Conservation (phyloP, 2,113 vertebrate genomes). For the Amphiprion percula region DNA sequence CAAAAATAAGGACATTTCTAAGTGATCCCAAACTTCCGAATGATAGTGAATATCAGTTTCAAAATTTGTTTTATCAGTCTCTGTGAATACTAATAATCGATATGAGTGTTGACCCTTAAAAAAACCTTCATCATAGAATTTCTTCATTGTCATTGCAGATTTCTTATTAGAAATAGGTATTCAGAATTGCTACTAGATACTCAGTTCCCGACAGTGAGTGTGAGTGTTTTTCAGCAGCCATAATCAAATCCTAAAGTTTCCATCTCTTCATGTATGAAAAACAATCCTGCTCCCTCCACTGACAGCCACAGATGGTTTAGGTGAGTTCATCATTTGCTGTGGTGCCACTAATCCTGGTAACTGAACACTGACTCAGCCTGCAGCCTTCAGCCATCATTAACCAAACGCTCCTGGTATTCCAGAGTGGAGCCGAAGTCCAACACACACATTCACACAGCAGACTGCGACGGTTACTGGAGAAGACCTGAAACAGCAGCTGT, state of each 20-base stretch:
- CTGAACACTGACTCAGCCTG: constrained; percentile 23
- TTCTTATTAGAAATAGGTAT: too few species aligned
- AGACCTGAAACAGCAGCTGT: constrained; percentile 32
- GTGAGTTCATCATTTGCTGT: background rate
- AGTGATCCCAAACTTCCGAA: too few species aligned
- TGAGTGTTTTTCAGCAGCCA: background rate
- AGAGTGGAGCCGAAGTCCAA: constrained; percentile 6
- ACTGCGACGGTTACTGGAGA: background rate
- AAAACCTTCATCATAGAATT: too few species aligned
- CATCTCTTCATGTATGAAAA: background rate
- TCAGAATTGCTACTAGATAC: too few species aligned
- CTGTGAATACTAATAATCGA: too few species aligned
- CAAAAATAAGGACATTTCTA: too few species aligned
- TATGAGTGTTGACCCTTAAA: too few species aligned
- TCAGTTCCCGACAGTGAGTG: too few species aligned
- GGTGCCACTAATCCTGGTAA: constrained; percentile 40
- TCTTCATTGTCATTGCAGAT: too few species aligned
- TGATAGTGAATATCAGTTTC: too few species aligned
- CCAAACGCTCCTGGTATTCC: constrained; percentile 31
- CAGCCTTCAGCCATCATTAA: constrained; percentile 31
- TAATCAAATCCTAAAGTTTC: too few species aligned
- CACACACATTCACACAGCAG: constrained; percentile 3
- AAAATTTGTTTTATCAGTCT: too few species aligned
- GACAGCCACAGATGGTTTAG: constrained; percentile 18
- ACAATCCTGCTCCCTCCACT: background rate